Conservation (phyloP, 2,888 invertebrate genomes). For the Ophion obscuratus region DNA sequence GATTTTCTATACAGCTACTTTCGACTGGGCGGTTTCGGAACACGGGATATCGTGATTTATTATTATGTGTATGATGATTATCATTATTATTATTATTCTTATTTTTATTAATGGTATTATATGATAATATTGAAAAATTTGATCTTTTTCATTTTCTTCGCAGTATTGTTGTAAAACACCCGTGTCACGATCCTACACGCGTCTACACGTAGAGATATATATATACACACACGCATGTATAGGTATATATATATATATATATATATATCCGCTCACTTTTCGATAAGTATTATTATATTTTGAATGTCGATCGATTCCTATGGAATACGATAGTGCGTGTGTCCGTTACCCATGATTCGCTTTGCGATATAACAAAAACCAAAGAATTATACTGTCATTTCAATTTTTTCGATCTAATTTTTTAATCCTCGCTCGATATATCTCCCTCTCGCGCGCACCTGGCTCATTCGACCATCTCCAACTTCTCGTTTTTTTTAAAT, state of each 20-base stretch:
- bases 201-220: slow-evolving; percentile 58
- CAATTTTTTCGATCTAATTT: slow-evolving; percentile 32
- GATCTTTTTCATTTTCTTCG: slow-evolving; percentile 6
- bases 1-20: slow-evolving; percentile 55
- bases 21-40: slow-evolving; percentile 60
- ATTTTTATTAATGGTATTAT: background rate
- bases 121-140: background rate
- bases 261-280: slow-evolving; percentile 37
- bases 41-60: slow-evolving; percentile 56
- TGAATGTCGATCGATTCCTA: slow-evolving; percentile 69
- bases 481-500: too few species aligned
- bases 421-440: slow-evolving; percentile 29
- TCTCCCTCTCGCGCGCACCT: too few species aligned
- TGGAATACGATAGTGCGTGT: slow-evolving; percentile 68
- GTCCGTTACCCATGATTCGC: slow-evolving; percentile 57
- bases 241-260: slow-evolving; percentile 5
- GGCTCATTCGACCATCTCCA: too few species aligned
- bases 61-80: background rate
- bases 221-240: slow-evolving; percentile 49
- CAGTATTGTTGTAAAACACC: slow-evolving; percentile 12
- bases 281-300: background rate
- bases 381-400: slow-evolving; percentile 25
- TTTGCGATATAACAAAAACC: slow-evolving; percentile 71
- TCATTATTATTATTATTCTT: slow-evolving; percentile 22
- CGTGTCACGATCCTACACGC: slow-evolving; percentile 53